Conservation (phyloP, 2,113 vertebrate species). For the Chaetodon trifascialis region DNA sequence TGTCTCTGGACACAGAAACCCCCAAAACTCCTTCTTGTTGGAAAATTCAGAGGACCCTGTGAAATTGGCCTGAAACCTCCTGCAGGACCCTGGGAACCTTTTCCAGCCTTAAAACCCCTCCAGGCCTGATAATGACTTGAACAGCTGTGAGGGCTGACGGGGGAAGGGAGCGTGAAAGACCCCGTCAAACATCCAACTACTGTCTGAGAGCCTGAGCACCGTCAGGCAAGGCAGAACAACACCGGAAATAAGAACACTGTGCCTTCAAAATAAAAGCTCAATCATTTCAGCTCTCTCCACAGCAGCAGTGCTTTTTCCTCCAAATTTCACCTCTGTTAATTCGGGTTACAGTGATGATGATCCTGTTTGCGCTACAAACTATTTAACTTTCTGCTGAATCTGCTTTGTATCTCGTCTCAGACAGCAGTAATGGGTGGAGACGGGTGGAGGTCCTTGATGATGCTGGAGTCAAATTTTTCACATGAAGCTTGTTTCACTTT, state of each 20-base stretch:
- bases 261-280: slow-evolving; percentile 52
- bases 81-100: slow-evolving; percentile 48
- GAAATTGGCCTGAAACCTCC: background rate
- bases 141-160: slow-evolving; percentile 44
- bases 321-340: background rate
- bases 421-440: too few relatives aligned
- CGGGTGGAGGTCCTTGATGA: too few relatives aligned
- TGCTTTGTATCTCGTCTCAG: too few relatives aligned
- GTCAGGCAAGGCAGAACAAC: background rate
- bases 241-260: background rate
- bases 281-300: background rate
- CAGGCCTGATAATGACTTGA: slow-evolving; percentile 30
- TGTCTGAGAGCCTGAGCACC: background rate
- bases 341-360: too few relatives aligned
- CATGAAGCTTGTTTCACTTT: too few relatives aligned
- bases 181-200: background rate
- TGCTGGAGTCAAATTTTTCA: too few relatives aligned
- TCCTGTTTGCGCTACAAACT: too few relatives aligned
- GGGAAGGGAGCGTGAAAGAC: background rate
- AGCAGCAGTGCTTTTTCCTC: too few relatives aligned
- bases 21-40: too few relatives aligned
- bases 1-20: background rate
- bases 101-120: background rate
- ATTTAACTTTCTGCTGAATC: too few relatives aligned
- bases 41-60: background rate